phyloP scores from a whole-genome alignment of 2,113 vertebrate genomes.

The Tympanuchus pallidicinctus region DNA sequence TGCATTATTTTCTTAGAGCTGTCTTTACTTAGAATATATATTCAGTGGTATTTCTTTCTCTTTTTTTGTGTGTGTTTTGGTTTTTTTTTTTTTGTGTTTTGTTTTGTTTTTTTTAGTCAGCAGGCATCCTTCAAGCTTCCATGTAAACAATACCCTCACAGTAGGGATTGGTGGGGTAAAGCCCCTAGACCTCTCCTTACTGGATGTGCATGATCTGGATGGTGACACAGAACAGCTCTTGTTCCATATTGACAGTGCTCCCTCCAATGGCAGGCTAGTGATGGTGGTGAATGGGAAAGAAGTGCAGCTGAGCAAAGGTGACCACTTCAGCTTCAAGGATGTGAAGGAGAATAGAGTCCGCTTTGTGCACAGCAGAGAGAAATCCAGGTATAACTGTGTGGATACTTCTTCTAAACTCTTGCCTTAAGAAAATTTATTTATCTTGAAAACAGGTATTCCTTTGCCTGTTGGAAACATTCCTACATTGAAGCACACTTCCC shows the following conservation, averaged over 20 bases:
- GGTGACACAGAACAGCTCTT: constrained; percentile 56
- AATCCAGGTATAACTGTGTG: constrained; percentile 81
- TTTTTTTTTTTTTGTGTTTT: constrained; percentile 27
- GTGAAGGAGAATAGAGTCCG: constrained; percentile 78
- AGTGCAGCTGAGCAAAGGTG: constrained; percentile 70
- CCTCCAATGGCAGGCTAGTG: constrained; percentile 83
- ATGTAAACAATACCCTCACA: constrained; percentile 77
- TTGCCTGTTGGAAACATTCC: background rate
- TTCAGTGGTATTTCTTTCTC: background rate
- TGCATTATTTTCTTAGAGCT: background rate
- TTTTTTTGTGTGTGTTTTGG: constrained; percentile 30
- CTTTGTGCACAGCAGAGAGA: constrained; percentile 82
- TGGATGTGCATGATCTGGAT: constrained; percentile 73
- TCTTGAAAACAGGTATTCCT: background rate
- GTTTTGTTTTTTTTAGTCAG: constrained; percentile 53
- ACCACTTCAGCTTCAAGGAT: constrained; percentile 83
- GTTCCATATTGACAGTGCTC: constrained; percentile 79
- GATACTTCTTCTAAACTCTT: background rate
- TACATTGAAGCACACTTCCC: accelerated
- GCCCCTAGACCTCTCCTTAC: constrained; percentile 74
- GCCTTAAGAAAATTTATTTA: accelerated
- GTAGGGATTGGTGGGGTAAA: constrained; percentile 82
- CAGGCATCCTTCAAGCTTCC: constrained; percentile 68
- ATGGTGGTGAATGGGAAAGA: constrained; percentile 51
- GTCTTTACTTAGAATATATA: background rate